phyloP scores from a whole-genome alignment of 2,888 invertebrate species.

The Yponomeuta evonymella region DNA sequence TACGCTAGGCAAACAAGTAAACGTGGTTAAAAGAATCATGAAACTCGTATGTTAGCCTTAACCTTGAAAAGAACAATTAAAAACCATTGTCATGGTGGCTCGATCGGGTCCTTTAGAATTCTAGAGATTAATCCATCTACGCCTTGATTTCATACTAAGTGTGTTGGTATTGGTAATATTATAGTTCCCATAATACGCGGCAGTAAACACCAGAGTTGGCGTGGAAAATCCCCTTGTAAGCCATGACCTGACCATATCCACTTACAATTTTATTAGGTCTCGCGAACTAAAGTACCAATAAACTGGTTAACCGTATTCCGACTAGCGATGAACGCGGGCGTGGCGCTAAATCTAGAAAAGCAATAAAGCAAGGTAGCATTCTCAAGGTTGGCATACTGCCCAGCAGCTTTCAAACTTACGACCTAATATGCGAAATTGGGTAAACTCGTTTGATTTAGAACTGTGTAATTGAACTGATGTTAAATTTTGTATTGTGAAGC shows the following conservation, averaged over 20 bases:
- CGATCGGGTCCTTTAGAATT: too few species aligned
- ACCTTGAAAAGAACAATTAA: too few species aligned
- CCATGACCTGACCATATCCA: neutral
- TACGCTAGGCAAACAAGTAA: too few species aligned
- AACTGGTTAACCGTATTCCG: neutral
- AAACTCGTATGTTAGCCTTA: too few species aligned
- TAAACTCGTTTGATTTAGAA: neutral
- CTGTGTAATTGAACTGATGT: neutral
- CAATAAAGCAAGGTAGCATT: neutral
- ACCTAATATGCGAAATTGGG: neutral
- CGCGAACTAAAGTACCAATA: neutral
- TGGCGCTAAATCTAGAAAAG: constrained; percentile 2
- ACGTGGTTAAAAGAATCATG: too few species aligned
- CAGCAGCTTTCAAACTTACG: neutral
- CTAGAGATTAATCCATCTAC: too few species aligned
- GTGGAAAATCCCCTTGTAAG: neutral
- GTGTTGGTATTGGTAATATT: too few species aligned
- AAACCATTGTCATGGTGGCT: too few species aligned
- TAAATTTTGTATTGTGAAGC: neutral
- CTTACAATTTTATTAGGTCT: neutral
- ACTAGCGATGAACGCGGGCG: neutral
- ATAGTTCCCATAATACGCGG: neutral
- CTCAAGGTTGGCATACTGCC: neutral
- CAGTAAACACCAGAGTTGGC: neutral
- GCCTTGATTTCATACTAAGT: too few species aligned